Base-by-base conservation (phyloP, 2,888 invertebrate species). In the Habroteleia sp. region DNA sequence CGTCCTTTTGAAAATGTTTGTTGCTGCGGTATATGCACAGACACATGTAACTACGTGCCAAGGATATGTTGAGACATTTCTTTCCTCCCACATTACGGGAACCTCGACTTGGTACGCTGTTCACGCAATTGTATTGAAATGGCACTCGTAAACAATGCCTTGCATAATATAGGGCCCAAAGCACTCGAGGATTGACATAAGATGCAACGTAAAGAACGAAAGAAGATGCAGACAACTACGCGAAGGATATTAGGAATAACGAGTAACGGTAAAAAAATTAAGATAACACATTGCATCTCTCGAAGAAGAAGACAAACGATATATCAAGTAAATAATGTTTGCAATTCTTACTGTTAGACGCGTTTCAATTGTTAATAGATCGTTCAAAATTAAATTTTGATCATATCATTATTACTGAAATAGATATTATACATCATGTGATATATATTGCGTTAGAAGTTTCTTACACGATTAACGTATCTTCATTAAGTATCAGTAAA, bases 81-180 rank as follows among this genome's bases (percentile, higher is more conserved):
- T 82, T 81, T 77, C 76, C 66, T n/a, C 77, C 73, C 76, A 50
- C 63, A 17, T 52, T 44, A 31, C 79, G 78, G 75, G 76, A 80
- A 78, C 66, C 42, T 72, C 63, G 44, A 68, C 33, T 56, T 52
- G 56, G 71, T 54, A 44, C 54, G 69, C 35, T 73, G 75, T 80
- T 83, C 86, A 83, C 83, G 85, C 82, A 82, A 85, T 84, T 87
- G 83, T 84, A 86, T 86, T 85, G 83, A 86, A 86, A 87, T 84
- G 82, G 80, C 83, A 81, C 79, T 82, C 81, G 81, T 84, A 85
- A 86, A 85, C 84, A 86, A 86, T 84, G 77, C 81, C 77, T 87
- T 86, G 84, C 85, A 76, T 83, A 84, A 84, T 63, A 71, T 73
- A 62, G 77, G 72, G 72, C 78, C 20, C 54, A 52, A 76, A 39